Percentiles rank a stretch among this genome's conserved stretches.
Evolutionary conservation across 2,888 invertebrate species (phyloP).

Genomic region (Incurvaria masculella): DNA sequence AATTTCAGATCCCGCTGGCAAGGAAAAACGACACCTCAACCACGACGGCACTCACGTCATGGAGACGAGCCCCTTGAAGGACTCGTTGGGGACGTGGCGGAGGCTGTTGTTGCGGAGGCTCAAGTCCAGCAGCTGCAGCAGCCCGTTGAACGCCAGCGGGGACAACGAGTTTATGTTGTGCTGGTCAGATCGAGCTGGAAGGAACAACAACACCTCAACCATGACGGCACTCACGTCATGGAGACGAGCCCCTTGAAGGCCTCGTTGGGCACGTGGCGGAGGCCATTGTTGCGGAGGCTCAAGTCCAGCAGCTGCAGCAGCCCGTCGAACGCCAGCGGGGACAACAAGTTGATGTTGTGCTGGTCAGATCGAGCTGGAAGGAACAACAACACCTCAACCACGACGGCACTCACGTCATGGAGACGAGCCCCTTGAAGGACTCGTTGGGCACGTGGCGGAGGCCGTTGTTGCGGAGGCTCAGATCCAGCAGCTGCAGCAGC

Average conservation of each 20-base stretch:
- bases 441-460: constrained; percentile 71
- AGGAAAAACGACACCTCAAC: no score
- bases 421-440: constrained; percentile 79
- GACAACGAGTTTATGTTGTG: constrained; percentile 64
- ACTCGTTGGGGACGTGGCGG: constrained; percentile 70
- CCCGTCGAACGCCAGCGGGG: constrained; percentile 74
- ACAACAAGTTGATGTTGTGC: constrained; percentile 65
- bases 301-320: constrained; percentile 74
- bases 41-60: constrained; percentile 58
- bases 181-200: constrained; percentile 72
- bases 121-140: constrained; percentile 74
- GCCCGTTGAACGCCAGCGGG: constrained; percentile 80
- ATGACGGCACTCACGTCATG: constrained; percentile 58
- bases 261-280: constrained; percentile 70
- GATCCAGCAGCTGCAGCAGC: constrained; percentile 70
- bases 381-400: no score
- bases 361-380: constrained; percentile 75
- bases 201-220: no score
- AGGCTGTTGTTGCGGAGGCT: constrained; percentile 72
- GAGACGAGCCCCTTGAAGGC: constrained; percentile 83
- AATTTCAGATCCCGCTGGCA: no score
- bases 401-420: constrained; percentile 61
- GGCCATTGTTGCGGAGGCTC: constrained; percentile 68
- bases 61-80: constrained; percentile 79
- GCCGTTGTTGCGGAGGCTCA: constrained; percentile 72